Base-by-base conservation (phyloP, 1,140 invertebrate species). In the Leptopilina boulardi region DNA sequence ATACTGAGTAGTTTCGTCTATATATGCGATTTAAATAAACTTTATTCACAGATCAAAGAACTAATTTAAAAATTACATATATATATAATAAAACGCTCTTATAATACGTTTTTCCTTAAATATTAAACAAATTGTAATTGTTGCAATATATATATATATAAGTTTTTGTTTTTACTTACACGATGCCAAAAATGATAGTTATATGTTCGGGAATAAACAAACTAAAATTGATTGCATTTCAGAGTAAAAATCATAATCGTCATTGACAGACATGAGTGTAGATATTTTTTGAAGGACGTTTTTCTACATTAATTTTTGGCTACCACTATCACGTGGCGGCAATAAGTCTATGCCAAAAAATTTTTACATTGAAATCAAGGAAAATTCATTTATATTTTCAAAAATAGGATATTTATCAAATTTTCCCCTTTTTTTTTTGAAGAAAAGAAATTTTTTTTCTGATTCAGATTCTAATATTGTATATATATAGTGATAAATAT, bases 161-260 rank as follows among this genome's bases (percentile, higher is more conserved):
- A 51, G 13, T 51, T 51, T n/a, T 9, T 3, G 11, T 47, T 51
- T 51, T 51, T 18, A 18, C 4, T 51, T 1, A 6, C n/a, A n/a
- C 47, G 15, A 18, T 51, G 47, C 47, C 47, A 51, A 51, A n/a
- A 38, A 9, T 38, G 47, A 51, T 15, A 51, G 13, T 15, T 47
- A n/a, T 47, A 51, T 4, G 13, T 51, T 6, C 47, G 2, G 18
- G 18, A 5, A 51, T 51, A 51, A 51, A 51, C 47, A 51, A 51
- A 66, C 59, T 66, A 34, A 30, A 66, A 66, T 66, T 66, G 11
- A 66, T 66, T 3, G 26, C 23, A 26, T 66, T 66, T 66, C 59
- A 38, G 34, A 38, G 9, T 0, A 26, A 34, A 66, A 66, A n/a
- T 30, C 59, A 66, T 30, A 66, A 34, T 26, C 23, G 23, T 30